Base-by-base conservation (phyloP, 1,140 invertebrate species). In the Heliconius nattereri region DNA sequence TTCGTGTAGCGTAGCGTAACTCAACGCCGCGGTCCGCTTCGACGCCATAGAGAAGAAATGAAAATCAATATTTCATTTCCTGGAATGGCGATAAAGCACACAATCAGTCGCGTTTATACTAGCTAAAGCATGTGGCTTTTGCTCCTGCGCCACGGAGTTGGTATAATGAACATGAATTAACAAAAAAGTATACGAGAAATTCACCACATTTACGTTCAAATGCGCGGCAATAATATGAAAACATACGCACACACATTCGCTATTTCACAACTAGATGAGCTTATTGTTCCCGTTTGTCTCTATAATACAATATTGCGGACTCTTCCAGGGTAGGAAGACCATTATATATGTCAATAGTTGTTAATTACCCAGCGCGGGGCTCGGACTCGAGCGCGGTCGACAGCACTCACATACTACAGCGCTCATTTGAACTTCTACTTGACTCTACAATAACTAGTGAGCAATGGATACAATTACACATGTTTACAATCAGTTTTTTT, bases 361-460 rank as follows among this genome's bases (percentile, higher is more conserved):
- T 57, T 78, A 81, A 74, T 82, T 79, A 76, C 75, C 79, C 75
- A 82, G 78, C 78, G 37, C 75, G 74, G 49, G 81, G 75, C 54
- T 82, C 78, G 29, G 81, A 82, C 40, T 84, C 83, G 60, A 93
- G 78, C 73, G 88, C 90, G 37, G 90, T 93, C 32, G 91, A 92
- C 71, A 92, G 77, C 29, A 92, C 91, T 79, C 92, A 86, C 92
- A 92, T 26, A 90, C 75, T 91, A 94, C n/a, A 32, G 32, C 19
- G 32, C 71, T 72, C 71, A 72, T 72, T 72, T 72, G 32, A 35
- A 72, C 71, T 72, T 37, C 71, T 72, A 72, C 71, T 72, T 72
- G 35, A 72, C 71, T 72, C 29, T 72, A 37, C 32, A 20, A 72
- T 66, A 66, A 66, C 60, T 29, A 66, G 60, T 16, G 11, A 26